phyloP scores from a whole-genome alignment of 2,888 invertebrate genomes.

The Biston stratarius region DNA sequence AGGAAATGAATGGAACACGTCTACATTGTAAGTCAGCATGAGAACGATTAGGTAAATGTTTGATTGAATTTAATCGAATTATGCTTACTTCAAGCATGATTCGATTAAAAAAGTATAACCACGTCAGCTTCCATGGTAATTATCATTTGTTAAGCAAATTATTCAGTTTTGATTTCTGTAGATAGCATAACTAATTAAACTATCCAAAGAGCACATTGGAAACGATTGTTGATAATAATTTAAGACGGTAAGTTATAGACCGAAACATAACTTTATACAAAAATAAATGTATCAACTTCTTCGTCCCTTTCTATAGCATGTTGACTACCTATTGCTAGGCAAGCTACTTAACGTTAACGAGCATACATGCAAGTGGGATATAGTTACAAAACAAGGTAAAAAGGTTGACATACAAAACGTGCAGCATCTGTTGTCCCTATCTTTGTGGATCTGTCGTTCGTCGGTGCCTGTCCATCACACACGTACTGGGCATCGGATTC shows the following conservation, averaged over 20 bases:
- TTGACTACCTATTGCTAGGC: not conserved
- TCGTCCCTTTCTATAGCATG: not conserved
- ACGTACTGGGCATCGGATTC: conserved; percentile 34
- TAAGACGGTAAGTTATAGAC: too few species aligned
- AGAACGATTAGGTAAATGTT: not conserved
- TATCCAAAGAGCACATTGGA: too few species aligned
- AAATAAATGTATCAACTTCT: not conserved
- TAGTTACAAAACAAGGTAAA: conserved; percentile 6
- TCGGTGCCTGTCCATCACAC: conserved; percentile 31
- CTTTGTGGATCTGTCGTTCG: conserved; percentile 40
- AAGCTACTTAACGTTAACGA: not conserved
- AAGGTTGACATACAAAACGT: conserved; percentile 28
- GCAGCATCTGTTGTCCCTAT: conserved; percentile 39
- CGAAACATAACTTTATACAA: not conserved
- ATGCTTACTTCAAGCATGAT: too few species aligned
- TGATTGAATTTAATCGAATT: too few species aligned
- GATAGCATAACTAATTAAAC: too few species aligned
- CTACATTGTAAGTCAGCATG: not conserved
- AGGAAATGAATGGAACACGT: not conserved
- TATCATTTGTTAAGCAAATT: too few species aligned
- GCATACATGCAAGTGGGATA: not conserved
- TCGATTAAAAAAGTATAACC: not conserved
- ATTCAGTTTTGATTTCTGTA: too few species aligned
- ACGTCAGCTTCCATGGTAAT: too few species aligned
- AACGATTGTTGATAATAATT: too few species aligned